Base-by-base conservation (phyloP, 2,888 invertebrate species). In the Caradrina kadenii region DNA sequence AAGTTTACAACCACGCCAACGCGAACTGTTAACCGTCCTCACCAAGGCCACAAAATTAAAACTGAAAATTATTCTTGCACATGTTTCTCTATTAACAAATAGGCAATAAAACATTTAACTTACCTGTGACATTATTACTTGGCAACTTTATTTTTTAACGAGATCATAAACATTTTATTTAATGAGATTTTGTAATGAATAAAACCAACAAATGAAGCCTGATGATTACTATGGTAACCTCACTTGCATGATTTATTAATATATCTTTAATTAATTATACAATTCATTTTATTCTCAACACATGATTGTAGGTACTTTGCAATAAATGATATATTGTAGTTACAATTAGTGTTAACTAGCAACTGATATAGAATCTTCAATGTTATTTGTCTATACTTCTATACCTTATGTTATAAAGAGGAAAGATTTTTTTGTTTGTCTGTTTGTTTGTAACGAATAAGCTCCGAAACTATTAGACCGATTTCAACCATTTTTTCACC, bases 251-350 rank as follows among this genome's bases (percentile, higher is more conserved):
- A 63, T 71, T 69, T 80, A 78, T 79, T 78, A 63, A 77, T 76
- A 73, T 68, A 70, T 48, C 65, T 67, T 50, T 62, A 49, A 70
- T 66, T 82, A 85, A 84, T 86, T 83, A 86, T 79, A 78, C 81
- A 81, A 81, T 77, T 73, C 70, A 79, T 73, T 82, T 55, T 63
- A 15, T 62, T 53, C 52, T 55, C 52, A 63, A 69, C 56, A 70
- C 70, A 50, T 73, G 42, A 66, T 60, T 63, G 19, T n/a, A n/a
- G n/a, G n/a, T 42, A 19, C 42, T 26, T 31, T 49, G 31, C 11
- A 48, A 54, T 62, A 52, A 58, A 67, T 65, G 1, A 67, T 72
- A 56, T 63, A 69, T 54, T 63, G 52, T 35, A n/a, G n/a, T n/a
- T n/a, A 17, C 26, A 49, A 56, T 72, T 49, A 67, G n/a, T 48